Evolutionary conservation across 2,888 invertebrate species (phyloP).

Genomic region (Halictus quadricinctus): DNA sequence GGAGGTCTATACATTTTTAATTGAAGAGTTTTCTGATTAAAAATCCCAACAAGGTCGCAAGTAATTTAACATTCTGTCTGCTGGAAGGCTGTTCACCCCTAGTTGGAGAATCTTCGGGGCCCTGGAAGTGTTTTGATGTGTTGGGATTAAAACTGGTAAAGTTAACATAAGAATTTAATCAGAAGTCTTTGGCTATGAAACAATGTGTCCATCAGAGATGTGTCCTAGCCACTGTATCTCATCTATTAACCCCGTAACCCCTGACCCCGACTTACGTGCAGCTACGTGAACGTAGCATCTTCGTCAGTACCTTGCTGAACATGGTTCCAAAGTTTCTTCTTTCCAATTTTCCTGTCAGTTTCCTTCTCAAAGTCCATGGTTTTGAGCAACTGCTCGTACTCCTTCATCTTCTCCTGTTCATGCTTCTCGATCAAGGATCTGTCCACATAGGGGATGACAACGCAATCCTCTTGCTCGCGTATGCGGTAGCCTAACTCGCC

Average conservation of each 20-base stretch:
- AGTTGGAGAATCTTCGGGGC: too few relatives aligned
- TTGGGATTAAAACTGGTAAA: not conserved
- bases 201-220: too few relatives aligned
- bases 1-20: too few relatives aligned
- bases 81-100: too few relatives aligned
- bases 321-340: conserved; percentile 62
- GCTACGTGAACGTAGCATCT: not conserved
- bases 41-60: too few relatives aligned
- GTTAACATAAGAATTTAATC: not conserved
- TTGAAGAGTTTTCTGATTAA: too few relatives aligned
- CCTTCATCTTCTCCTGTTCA: conserved; percentile 46
- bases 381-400: conserved; percentile 61
- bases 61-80: too few relatives aligned
- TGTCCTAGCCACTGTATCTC: too few relatives aligned
- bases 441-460: conserved; percentile 13
- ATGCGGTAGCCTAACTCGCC: conserved; percentile 70
- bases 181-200: not conserved
- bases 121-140: too few relatives aligned
- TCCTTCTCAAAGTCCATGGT: conserved; percentile 65
- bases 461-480: conserved; percentile 58
- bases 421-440: conserved; percentile 36
- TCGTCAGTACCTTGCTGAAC: conserved; percentile 71
- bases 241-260: not conserved
- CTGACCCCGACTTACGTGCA: not conserved
- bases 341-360: conserved; percentile 63